Conservation (phyloP, 2,797 vertebrate genomes). For the Pyrocephalus nanus region DNA sequence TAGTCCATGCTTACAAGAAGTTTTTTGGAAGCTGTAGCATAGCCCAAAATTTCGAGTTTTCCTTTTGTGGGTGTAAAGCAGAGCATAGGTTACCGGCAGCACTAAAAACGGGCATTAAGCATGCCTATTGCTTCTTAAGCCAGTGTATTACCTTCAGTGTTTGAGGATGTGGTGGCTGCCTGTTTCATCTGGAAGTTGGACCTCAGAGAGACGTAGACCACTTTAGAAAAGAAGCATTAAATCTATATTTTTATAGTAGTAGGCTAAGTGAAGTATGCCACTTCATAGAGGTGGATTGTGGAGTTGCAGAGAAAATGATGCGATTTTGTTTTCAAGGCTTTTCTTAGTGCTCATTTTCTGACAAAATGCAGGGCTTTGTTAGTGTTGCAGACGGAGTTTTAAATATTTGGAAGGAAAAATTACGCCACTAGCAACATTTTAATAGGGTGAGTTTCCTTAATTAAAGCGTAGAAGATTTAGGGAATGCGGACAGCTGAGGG, state of each 20-base stretch:
- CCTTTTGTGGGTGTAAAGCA: slow-evolving; percentile 13
- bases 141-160: rapidly evolving
- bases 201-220: neutral
- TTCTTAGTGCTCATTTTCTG: neutral
- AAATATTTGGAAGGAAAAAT: slow-evolving; percentile 23
- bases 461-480: neutral
- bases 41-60: neutral
- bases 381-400: neutral
- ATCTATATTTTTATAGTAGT: neutral
- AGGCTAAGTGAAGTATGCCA: neutral
- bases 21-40: neutral
- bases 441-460: slow-evolving; percentile 33
- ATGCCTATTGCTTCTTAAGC: neutral
- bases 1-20: slow-evolving; percentile 6
- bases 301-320: neutral
- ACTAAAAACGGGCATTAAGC: neutral
- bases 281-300: neutral
- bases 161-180: neutral
- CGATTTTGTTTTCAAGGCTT: neutral
- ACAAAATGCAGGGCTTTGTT: slow-evolving; percentile 9
- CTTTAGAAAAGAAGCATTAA: neutral
- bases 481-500: neutral
- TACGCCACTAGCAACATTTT: neutral
- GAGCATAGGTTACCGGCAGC: neutral
- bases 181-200: neutral